Evolutionary conservation across 2,888 invertebrate genomes (phyloP).

Genomic region (Pristionchus entomophagus): DNA sequence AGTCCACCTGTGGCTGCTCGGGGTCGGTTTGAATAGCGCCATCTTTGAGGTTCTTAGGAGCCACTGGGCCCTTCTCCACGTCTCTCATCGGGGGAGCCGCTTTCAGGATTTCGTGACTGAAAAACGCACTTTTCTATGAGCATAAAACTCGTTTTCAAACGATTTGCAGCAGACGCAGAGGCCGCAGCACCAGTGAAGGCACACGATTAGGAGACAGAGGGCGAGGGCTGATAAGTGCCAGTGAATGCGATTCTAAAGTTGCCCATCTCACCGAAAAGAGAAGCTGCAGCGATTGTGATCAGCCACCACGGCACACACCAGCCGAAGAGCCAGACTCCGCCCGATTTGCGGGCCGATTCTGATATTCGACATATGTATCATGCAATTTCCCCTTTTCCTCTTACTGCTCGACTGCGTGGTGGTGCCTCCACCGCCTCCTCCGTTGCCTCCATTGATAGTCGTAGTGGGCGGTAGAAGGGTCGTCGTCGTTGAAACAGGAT

Average conservation of each 20-base stretch:
- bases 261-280: background rate
- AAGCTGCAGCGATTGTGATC: background rate
- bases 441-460: conserved; percentile 7
- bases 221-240: background rate
- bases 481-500: conserved; percentile 40
- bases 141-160: background rate
- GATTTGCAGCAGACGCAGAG: background rate
- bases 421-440: background rate
- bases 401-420: background rate
- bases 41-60: no score
- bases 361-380: background rate
- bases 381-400: background rate
- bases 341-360: background rate
- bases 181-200: background rate
- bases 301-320: conserved; percentile 45
- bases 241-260: background rate
- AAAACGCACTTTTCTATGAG: background rate
- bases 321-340: conserved; percentile 19
- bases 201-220: background rate
- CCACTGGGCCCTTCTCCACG: background rate
- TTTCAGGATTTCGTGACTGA: background rate
- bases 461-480: conserved; percentile 48
- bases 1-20: background rate
- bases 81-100: background rate
- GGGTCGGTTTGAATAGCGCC: background rate